These are phyloP conservation scores for Diplazon laetatorius DNA, from an alignment of 2,888 invertebrate genomes.

Conservation along the genomic window DNA sequence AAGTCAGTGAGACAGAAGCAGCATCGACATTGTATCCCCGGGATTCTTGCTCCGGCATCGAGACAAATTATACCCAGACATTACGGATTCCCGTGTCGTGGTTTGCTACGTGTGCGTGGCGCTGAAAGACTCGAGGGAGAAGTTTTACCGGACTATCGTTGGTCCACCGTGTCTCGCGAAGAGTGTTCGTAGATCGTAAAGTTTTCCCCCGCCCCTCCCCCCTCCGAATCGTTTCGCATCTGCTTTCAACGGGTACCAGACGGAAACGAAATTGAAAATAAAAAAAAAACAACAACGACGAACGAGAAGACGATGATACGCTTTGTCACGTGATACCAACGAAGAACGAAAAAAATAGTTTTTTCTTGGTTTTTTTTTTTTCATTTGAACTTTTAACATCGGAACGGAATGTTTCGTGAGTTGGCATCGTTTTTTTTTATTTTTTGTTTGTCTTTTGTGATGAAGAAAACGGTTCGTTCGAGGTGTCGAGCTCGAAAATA, in stretches of 20 bases:
- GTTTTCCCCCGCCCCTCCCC: too few relatives aligned
- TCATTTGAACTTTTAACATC: not conserved
- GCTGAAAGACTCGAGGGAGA: conserved; percentile 7
- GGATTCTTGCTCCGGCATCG: conserved; percentile 12
- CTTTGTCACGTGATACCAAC: not conserved
- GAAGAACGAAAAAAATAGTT: not conserved
- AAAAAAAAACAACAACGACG: not conserved
- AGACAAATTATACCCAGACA: conserved; percentile 21
- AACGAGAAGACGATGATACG: not conserved
- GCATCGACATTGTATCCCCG: not conserved
- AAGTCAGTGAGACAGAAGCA: not conserved
- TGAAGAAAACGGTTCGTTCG: not conserved
- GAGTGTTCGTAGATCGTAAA: conserved; percentile 22
- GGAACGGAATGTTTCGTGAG: not conserved
- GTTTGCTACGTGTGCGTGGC: not conserved
- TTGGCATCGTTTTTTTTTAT: not conserved
- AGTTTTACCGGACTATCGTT: not conserved
- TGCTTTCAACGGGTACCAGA: not conserved
- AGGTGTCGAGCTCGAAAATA: not conserved
- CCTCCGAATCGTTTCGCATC: conserved; percentile 26
- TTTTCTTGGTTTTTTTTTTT: too few relatives aligned
- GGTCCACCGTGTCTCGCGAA: conserved; percentile 4
- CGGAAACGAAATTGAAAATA: too few relatives aligned
- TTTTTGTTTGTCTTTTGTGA: too few relatives aligned
- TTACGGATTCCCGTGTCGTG: conserved; percentile 21